Conservation (phyloP, 2,797 vertebrate genomes). For the Sciaenops ocellatus region DNA sequence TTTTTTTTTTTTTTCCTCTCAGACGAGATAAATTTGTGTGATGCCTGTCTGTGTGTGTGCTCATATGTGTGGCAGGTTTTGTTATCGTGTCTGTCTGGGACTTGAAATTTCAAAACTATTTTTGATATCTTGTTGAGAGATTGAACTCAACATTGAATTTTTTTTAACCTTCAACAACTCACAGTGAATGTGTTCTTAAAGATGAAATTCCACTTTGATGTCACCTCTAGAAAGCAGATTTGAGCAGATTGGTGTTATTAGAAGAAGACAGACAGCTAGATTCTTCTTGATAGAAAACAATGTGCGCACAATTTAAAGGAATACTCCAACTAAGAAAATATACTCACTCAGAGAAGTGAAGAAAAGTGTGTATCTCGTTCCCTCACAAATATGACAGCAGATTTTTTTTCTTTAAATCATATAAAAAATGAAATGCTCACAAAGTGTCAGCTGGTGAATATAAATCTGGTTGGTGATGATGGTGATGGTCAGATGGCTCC, state of each 20-base stretch:
- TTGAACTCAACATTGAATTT: slow-evolving; percentile 19
- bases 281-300: slow-evolving; percentile 15
- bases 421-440: neutral
- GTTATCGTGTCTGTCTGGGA: neutral
- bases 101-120: slow-evolving; percentile 22
- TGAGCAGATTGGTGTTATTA: slow-evolving; percentile 20
- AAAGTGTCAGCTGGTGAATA: neutral
- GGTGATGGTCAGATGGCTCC: neutral
- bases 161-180: slow-evolving; percentile 25
- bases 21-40: slow-evolving; percentile 40
- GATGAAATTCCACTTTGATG: slow-evolving; percentile 28
- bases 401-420: neutral
- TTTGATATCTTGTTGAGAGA: slow-evolving; percentile 37
- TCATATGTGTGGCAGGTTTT: slow-evolving; percentile 18
- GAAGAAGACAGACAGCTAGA: slow-evolving; percentile 9
- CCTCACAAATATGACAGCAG: neutral
- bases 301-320: neutral
- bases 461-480: neutral
- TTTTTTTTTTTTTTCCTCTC: neutral
- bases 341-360: neutral
- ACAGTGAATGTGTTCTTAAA: slow-evolving; percentile 26
- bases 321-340: neutral
- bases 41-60: slow-evolving; percentile 38
- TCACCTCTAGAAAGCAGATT: slow-evolving; percentile 19
- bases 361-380: neutral